phyloP scores from a whole-genome alignment of 53 echinoderm and acorn worm genomes.

The Astropecten irregularis region DNA sequence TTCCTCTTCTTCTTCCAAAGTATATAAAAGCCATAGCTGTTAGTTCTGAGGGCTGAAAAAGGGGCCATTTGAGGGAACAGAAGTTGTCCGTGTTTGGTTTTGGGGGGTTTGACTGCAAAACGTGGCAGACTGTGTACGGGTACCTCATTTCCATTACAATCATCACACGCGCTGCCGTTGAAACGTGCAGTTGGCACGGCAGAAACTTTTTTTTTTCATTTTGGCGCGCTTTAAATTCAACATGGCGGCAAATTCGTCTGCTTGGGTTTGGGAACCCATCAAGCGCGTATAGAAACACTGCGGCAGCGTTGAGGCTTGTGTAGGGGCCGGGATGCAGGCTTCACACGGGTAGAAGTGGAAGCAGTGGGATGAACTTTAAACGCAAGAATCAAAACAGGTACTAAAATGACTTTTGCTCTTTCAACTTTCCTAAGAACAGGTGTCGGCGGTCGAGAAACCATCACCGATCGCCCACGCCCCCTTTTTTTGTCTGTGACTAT shows the following conservation, averaged over 20 bases:
- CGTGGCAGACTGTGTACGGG: slow-evolving; percentile 39
- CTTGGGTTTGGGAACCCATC: background rate
- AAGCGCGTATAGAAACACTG: too few relatives aligned
- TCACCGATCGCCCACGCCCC: slow-evolving; percentile 20
- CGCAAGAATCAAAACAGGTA: slow-evolving; percentile 1
- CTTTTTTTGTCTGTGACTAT: slow-evolving; percentile 4
- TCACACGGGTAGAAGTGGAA: too few relatives aligned
- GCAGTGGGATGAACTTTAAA: background rate
- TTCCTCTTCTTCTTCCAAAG: too few relatives aligned
- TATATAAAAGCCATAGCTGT: too few relatives aligned
- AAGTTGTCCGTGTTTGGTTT: slow-evolving; percentile 28
- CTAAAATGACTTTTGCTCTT: slow-evolving; percentile 26
- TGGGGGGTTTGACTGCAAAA: slow-evolving; percentile 8
- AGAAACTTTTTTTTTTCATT: slow-evolving; percentile 18
- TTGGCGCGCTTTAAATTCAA: slow-evolving; percentile 14
- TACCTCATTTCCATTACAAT: slow-evolving; percentile 51
- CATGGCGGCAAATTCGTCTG: slow-evolving; percentile 38
- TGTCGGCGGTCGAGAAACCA: slow-evolving; percentile 5
- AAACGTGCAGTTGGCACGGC: slow-evolving; percentile 28
- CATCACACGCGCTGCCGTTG: slow-evolving; percentile 45
- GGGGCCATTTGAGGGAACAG: slow-evolving; percentile 45
- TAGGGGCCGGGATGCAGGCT: too few relatives aligned
- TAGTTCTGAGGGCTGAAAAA: too few relatives aligned
- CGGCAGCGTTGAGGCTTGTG: too few relatives aligned
- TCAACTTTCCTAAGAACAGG: slow-evolving; percentile 20